Evolutionary conservation across 2,113 vertebrate genomes (phyloP), one percentile per base, ranked within the genome.

Genomic region (Boleophthalmus pectinirostris): DNA sequence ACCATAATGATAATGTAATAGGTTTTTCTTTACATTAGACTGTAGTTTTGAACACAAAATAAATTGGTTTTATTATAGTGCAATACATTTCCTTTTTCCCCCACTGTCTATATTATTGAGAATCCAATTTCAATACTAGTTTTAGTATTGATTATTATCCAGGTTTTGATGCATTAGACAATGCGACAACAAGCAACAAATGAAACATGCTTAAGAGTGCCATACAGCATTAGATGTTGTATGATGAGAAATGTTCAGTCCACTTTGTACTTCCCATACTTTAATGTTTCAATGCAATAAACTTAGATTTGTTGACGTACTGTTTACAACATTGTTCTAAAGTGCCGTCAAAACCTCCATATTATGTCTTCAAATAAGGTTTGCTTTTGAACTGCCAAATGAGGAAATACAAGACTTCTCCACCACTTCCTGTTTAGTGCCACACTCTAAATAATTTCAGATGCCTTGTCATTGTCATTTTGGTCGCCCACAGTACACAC

Each of bases 381-480:
- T 56, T 58, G 12, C 1, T 3, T 58, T 58, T 25, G 25, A 33
- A 6, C 13, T 38, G 33, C 29, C 16, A 63, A 35, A 63, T 46
- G 21, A 46, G 43, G 65, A 66, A 66, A 58, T 66, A 47, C 38
- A 61, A 38, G 63, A 11, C 43, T 47, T 46, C 45, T 21, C 20
- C n/a, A 5, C 25, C 58, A 66, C 23, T 66, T 57, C 12, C 60
- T 20, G 38, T 66, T 66, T 25, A 45, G 65, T 7, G 21, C 21
- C 20, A 16, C 18, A 23, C 20, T n/a, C 20, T n/a, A 65, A 66
- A 66, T 66, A 47, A 24, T n/a, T 66, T 23, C 5, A 14, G 33
- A n/a, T 24, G 43, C 0, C 35, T 66, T 3, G 25, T 61, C 58
- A 58, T 61, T 65, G 63, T 65, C 35, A 43, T 65, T 65, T 65